Base-by-base conservation (phyloP, 2,888 invertebrate genomes). In the Chironomus tentans region DNA sequence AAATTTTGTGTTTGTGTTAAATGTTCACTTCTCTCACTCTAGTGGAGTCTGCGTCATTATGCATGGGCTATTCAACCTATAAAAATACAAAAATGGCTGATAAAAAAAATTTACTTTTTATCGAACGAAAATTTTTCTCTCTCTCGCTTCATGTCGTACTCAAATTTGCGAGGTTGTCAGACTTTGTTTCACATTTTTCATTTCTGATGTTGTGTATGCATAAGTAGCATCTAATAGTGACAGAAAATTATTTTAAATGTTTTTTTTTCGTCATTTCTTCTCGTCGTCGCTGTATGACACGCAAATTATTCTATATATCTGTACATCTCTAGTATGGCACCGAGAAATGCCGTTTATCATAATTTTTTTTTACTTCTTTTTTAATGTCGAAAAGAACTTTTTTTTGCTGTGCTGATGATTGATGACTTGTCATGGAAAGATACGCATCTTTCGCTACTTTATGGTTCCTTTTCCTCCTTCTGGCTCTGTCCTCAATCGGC, bases 81-180 rank as follows among this genome's bases (percentile, higher is more conserved):
- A 56, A 56, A 73, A 73, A 73, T 62, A 65, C 61, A 73, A 73
- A 73, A 73, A 73, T 73, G 73, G 73, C 73, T 71, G 71, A 71
- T 70, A 70, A 70, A 28, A 38, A 38, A 12, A 18, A n/a, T n/a
- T 68, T 71, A n/a, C 18, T 70, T 71, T 28, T 48, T 70, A 18
- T 48, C 62, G 62, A 38, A 4, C 4, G 28, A 28, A 7, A 48
- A 18, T 13, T 28, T 46, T 72, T 50, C 71, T 46, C 71, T 71
- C 24, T 71, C 28, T 46, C 65, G 47, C 15, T 15, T n/a, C n/a
- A n/a, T n/a, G n/a, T n/a, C 71, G 38, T 1, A 38, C 4, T 28
- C 28, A 10, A 18, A 50, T 71, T 73, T 62, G 62, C 61, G 65
- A n/a, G n/a, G 73, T 73, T 73, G 73, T 73, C 73, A 73, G 38